Percentiles rank a stretch among this genome's conserved stretches.
Evolutionary conservation across 2,888 invertebrate species (phyloP).

Genomic region (Cosmia pyralina): DNA sequence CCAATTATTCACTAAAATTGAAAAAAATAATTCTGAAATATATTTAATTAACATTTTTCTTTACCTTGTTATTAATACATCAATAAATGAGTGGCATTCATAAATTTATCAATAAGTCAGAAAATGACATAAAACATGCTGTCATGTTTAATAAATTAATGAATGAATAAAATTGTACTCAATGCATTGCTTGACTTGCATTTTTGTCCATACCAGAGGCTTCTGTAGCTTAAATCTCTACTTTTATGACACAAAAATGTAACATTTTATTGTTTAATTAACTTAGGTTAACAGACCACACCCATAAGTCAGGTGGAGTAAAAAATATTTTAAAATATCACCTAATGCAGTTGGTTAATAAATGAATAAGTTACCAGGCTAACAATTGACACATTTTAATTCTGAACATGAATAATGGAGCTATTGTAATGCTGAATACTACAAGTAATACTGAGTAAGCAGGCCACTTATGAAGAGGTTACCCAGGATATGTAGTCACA

Average conservation of each 20-base stretch:
- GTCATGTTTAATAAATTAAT: constrained; percentile 35
- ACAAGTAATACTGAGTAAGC: constrained; percentile 20
- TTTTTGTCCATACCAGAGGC: constrained; percentile 28
- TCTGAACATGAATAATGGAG: constrained; percentile 28
- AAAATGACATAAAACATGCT: constrained; percentile 42
- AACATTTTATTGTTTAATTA: constrained; percentile 27
- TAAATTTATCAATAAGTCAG: constrained; percentile 36
- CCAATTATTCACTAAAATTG: constrained; percentile 45
- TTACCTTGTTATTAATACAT: constrained; percentile 6
- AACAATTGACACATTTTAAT: constrained; percentile 41
- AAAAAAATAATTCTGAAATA: not conserved
- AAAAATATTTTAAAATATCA: constrained; percentile 21
- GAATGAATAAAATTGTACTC: constrained; percentile 10
- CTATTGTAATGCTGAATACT: constrained; percentile 27
- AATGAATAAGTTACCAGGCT: constrained; percentile 23
- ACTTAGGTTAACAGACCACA: constrained; percentile 60
- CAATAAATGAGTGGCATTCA: constrained; percentile 36
- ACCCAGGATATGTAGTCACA: constrained; percentile 40
- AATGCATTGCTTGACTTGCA: constrained; percentile 24
- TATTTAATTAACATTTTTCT: constrained; percentile 9
- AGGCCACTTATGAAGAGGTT: constrained; percentile 28
- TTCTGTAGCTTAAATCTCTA: constrained; percentile 18
- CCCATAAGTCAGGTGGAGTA: constrained; percentile 50
- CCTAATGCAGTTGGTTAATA: constrained; percentile 14
- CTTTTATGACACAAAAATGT: constrained; percentile 40